Evolutionary conservation across 2,113 vertebrate species (phyloP), one percentile per base, ranked within the genome.

Genomic region (Eidolon helvum): DNA sequence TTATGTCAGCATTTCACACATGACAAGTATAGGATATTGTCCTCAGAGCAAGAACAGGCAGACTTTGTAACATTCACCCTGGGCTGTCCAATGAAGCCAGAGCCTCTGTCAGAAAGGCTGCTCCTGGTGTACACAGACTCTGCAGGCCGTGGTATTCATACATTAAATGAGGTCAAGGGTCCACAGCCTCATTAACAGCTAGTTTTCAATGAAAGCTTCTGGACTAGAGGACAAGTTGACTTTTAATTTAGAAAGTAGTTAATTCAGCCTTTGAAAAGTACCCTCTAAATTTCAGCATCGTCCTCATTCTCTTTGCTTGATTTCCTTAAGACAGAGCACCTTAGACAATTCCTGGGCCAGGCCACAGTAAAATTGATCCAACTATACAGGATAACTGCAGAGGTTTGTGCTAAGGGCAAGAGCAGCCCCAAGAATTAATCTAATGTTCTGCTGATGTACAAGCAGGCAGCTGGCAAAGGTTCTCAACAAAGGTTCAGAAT

Each of bases 81-180:
- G 10, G 43, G 28, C 16, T 59, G 9, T 5, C 35, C 18, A 7
- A 1, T 7, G 40, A 65, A 61, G 40, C 9, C 30, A 10, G 26
- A 53, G 14, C 35, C 26, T 91, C 30, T 35, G 10, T 2, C 40
- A 1, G 1, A 14, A 1, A 55, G 21, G 30, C 4, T 26, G 1
- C 7, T 33, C 4, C 15, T 61, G 55, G 0, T 35, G 5, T 10
- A n/a, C 65, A 48, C 43, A 33, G 4, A 26, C 28, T 55, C 24
- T 18, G 33, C 12, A 16, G n/a, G 7, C 4, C 21, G 4, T 5
- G 5, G 18, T 0, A 4, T 1, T 7, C 1, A 16, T 2, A 22
- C 24, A 90, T 11, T 22, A 57, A 59, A 69, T 57, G 38, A 75
- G 1, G 48, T 7, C 14, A 4, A 43, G 3, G 10, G 28, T 6